These are phyloP conservation scores for Amblyraja radiata DNA, from an alignment of 2,797 vertebrate species.

Conservation along the genomic window DNA sequence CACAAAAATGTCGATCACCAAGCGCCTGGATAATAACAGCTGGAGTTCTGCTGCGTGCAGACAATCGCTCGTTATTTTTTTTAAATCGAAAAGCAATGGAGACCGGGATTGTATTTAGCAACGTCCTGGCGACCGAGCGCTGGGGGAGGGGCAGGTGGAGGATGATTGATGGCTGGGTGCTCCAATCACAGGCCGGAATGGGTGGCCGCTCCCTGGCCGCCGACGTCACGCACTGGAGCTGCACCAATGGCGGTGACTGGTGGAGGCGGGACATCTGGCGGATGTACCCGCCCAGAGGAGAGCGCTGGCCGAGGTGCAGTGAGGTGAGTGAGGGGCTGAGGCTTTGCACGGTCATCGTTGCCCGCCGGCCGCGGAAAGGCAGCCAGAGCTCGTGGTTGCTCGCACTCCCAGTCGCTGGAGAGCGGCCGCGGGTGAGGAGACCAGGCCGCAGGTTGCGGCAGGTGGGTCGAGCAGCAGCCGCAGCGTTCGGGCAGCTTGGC, in stretches of 20 bases:
- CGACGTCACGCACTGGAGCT: neutral
- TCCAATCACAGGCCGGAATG: neutral
- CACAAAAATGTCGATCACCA: too few relatives aligned
- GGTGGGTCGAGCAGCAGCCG: too few relatives aligned
- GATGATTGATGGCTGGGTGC: neutral
- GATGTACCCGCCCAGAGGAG: too few relatives aligned
- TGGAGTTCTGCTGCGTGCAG: rapidly evolving
- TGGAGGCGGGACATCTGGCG: neutral
- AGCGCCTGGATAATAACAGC: neutral
- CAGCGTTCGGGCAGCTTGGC: too few relatives aligned
- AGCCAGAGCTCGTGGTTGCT: too few relatives aligned
- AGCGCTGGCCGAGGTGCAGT: neutral
- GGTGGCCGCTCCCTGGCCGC: rapidly evolving
- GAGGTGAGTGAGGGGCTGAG: neutral
- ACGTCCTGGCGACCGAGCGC: neutral
- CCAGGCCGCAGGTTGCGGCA: too few relatives aligned
- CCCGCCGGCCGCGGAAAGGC: too few relatives aligned
- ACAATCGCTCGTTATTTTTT: neutral
- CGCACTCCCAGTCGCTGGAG: too few relatives aligned
- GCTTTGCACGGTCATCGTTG: too few relatives aligned
- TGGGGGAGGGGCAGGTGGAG: neutral
- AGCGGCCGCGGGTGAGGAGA: too few relatives aligned
- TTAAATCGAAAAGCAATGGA: neutral
- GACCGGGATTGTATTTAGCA: neutral
- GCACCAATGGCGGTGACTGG: too few relatives aligned